phyloP scores from a whole-genome alignment of 1,140 invertebrate species.

The Dysdera silvatica region DNA sequence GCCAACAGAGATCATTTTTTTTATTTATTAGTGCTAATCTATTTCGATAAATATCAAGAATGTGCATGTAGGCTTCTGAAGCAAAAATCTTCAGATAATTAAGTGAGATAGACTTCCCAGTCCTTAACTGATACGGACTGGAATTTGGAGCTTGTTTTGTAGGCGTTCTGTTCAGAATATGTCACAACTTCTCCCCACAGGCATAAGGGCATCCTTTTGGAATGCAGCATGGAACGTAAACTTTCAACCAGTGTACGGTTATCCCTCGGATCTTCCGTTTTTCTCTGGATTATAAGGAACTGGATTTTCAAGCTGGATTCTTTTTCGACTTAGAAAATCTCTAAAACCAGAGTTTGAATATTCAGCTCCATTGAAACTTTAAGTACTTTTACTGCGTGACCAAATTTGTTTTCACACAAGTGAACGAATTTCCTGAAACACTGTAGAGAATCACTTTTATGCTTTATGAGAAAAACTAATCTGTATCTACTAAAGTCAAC shows the following conservation, averaged over 20 bases:
- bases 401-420: constrained; percentile 34
- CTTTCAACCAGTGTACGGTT: constrained; percentile 15
- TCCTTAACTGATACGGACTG: constrained; percentile 17
- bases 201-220: not conserved
- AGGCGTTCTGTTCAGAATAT: not conserved
- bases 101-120: not conserved
- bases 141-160: not conserved
- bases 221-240: constrained; percentile 16
- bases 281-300: constrained; percentile 7
- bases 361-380: constrained; percentile 45
- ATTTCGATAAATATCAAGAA: not conserved
- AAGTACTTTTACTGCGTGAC: constrained; percentile 36
- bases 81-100: constrained; percentile 19
- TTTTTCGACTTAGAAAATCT: not conserved
- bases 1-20: constrained; percentile 8
- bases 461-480: constrained; percentile 42
- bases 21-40: constrained; percentile 9
- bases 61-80: constrained; percentile 9
- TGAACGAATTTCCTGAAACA: constrained; percentile 14
- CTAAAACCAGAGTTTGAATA: constrained; percentile 36
- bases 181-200: constrained; percentile 19
- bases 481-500: constrained; percentile 42
- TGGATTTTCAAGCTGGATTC: constrained; percentile 1
- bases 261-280: constrained; percentile 15
- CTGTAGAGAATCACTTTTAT: constrained; percentile 39